A percentile compares a stretch with the other conserved stretches of the same genome.
Evolutionary conservation across 2,113 vertebrate species (phyloP).

Genomic region (Chaetorhynchus papuensis): DNA sequence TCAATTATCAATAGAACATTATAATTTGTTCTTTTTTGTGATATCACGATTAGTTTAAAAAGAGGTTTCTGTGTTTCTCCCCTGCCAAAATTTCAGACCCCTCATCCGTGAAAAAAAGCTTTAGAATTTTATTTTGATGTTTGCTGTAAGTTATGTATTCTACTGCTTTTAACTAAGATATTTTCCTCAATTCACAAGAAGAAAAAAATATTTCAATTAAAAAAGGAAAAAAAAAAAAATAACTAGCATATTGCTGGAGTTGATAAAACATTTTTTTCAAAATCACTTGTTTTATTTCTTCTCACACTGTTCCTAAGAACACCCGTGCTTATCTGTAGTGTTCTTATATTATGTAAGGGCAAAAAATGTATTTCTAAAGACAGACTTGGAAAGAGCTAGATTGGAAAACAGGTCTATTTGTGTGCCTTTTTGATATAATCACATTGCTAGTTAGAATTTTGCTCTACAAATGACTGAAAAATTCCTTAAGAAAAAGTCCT

Average conservation of each 20-base stretch:
- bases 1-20: conserved; percentile 71
- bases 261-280: not conserved
- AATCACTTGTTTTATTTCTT: not conserved
- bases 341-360: not conserved
- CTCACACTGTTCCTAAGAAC: not conserved
- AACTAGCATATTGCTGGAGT: not conserved
- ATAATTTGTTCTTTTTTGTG: conserved; percentile 67
- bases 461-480: not conserved
- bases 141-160: not conserved
- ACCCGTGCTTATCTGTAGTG: not conserved
- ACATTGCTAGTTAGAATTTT: not conserved
- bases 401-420: conserved; percentile 8
- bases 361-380: not conserved
- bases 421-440: not conserved
- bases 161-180: not conserved
- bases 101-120: not conserved
- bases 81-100: conserved; percentile 60
- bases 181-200: not conserved
- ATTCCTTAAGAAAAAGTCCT: not conserved
- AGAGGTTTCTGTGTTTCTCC: conserved; percentile 36
- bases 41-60: conserved; percentile 61
- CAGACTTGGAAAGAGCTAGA: not conserved
- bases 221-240: not conserved
- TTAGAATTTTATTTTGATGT: not conserved
- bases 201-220: not conserved